Evolutionary conservation across 2,888 invertebrate genomes (phyloP).

Genomic region (Ametastegia equiseti): DNA sequence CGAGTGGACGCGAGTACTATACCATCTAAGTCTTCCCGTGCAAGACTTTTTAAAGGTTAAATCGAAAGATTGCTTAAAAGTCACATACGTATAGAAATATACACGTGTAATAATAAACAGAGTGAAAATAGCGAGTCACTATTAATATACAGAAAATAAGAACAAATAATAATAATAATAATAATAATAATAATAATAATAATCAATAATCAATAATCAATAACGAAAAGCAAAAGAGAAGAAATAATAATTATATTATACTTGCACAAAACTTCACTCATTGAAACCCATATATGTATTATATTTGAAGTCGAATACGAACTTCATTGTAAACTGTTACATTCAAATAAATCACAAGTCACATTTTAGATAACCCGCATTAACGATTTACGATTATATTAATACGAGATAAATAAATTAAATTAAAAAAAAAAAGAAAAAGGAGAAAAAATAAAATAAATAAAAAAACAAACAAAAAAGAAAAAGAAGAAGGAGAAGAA

Average conservation of each 20-base stretch:
- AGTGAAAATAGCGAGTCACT: background rate
- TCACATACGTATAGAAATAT: constrained; percentile 1
- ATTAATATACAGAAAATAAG: no score
- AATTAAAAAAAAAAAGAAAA: no score
- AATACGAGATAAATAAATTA: constrained; percentile 36
- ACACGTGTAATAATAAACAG: background rate
- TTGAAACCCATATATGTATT: constrained; percentile 32
- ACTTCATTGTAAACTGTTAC: constrained; percentile 25
- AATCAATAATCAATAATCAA: background rate
- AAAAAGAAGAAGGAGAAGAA: constrained; percentile 36
- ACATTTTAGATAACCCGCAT: constrained; percentile 38
- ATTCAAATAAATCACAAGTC: constrained; percentile 20
- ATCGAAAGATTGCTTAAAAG: constrained; percentile 44
- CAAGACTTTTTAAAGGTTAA: constrained; percentile 27
- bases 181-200: background rate
- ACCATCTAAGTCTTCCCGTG: constrained; percentile 37
- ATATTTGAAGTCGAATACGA: constrained; percentile 11
- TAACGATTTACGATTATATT: constrained; percentile 41
- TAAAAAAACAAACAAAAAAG: constrained; percentile 48
- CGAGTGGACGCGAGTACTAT: constrained; percentile 10
- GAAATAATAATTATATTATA: no score
- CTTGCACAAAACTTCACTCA: constrained; percentile 29
- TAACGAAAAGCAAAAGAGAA: background rate
- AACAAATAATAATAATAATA: background rate
- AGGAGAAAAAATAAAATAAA: constrained; percentile 49